These are phyloP conservation scores for Megalopta genalis DNA, from an alignment of 1,140 invertebrate genomes.

Conservation along the genomic window DNA sequence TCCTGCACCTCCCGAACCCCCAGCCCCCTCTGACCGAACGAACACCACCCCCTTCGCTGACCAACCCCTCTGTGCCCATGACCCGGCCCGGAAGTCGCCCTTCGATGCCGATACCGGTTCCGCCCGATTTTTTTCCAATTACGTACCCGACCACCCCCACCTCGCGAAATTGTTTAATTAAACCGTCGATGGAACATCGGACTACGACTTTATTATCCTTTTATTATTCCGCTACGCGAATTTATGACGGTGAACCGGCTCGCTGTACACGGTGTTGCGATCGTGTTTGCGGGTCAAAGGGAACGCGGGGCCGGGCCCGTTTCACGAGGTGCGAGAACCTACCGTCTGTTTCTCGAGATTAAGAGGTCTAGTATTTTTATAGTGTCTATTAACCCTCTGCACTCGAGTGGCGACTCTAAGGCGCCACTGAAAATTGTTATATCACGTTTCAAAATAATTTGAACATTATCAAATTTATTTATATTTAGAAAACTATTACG, in stretches of 20 bases:
- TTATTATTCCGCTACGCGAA: conserved; percentile 29
- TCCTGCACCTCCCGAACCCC: background rate
- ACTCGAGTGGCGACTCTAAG: too few relatives aligned
- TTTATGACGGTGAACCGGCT: conserved; percentile 16
- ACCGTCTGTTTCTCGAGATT: too few relatives aligned
- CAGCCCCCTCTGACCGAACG: background rate
- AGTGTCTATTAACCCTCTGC: too few relatives aligned
- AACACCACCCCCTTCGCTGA: conserved; percentile 32
- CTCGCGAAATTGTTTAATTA: conserved; percentile 61
- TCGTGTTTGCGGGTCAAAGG: background rate
- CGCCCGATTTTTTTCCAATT: conserved; percentile 59
- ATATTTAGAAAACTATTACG: too few relatives aligned
- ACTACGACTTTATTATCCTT: conserved; percentile 30
- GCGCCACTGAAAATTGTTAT: too few relatives aligned
- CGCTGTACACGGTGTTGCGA: background rate
- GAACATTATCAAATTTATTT: too few relatives aligned
- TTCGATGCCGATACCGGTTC: conserved; percentile 62
- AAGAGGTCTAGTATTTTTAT: too few relatives aligned
- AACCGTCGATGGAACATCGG: conserved; percentile 36
- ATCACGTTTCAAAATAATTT: too few relatives aligned
- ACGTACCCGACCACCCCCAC: conserved; percentile 29
- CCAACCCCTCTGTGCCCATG: conserved; percentile 38
- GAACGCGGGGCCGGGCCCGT: too few relatives aligned
- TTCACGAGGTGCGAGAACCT: too few relatives aligned
- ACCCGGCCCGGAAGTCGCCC: conserved; percentile 65